phyloP scores from a whole-genome alignment of 2,888 invertebrate species.

The Chromoteleia sp. region DNA sequence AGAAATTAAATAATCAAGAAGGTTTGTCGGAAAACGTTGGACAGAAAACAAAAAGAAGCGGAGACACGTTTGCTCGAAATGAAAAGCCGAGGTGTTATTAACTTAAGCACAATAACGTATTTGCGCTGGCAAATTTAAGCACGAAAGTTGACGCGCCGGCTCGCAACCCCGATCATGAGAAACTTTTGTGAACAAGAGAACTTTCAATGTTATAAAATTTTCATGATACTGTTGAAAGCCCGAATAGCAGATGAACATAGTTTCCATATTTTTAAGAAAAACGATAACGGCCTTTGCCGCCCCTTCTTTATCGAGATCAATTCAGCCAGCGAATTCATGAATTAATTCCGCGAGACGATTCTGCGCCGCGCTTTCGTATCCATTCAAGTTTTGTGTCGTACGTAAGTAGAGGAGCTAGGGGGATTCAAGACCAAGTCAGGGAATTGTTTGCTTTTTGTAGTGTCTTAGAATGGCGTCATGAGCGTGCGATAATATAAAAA shows the following conservation, averaged over 20 bases:
- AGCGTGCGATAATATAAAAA: too few relatives aligned
- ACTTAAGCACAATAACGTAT: constrained; percentile 60
- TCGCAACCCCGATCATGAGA: constrained; percentile 36
- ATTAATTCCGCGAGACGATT: constrained; percentile 57
- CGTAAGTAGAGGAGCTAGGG: too few relatives aligned
- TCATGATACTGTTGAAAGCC: constrained; percentile 68
- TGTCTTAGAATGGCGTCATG: too few relatives aligned
- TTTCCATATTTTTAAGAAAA: constrained; percentile 65
- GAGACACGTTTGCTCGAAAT: too few relatives aligned
- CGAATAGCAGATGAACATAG: constrained; percentile 57
- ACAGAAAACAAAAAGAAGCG: too few relatives aligned
- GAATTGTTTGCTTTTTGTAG: too few relatives aligned
- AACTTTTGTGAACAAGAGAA: constrained; percentile 66
- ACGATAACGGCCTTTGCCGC: constrained; percentile 52
- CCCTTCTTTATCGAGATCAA: constrained; percentile 60
- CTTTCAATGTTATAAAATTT: constrained; percentile 71
- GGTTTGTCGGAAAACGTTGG: too few relatives aligned
- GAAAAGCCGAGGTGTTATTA: constrained; percentile 59
- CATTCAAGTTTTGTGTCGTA: constrained; percentile 32
- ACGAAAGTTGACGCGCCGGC: constrained; percentile 63
- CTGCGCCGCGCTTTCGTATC: constrained; percentile 19
- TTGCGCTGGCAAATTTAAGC: constrained; percentile 58
- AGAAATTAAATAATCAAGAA: too few relatives aligned
- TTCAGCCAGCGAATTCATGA: constrained; percentile 56
- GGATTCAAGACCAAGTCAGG: too few relatives aligned